Base-by-base conservation (phyloP, 2,888 invertebrate genomes). In the Eristalis tenax region DNA sequence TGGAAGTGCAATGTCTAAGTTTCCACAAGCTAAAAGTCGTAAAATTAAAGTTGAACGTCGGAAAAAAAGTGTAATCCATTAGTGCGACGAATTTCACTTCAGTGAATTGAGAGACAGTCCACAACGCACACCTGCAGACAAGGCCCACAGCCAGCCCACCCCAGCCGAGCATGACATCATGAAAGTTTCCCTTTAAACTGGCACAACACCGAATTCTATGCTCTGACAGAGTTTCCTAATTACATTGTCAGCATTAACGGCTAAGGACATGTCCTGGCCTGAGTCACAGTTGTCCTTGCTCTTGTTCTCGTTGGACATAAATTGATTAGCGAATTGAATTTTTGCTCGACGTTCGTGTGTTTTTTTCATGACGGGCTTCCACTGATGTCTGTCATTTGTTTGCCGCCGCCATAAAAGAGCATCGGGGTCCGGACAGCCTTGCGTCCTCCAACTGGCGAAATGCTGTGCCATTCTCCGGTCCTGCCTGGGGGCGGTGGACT, bases 241-340 rank as follows among this genome's bases (percentile, higher is more conserved):
- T 87, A 87, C 76, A 83, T 87, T 87, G 83, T 76, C 87, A 83
- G 73, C 75, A 83, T 80, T 83, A 83, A 83, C 83, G 74, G 70
- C 40, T 71, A 69, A 65, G 76, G 74, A 26, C 69, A 63, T 35
- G 74, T 75, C 57, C n/a, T 57, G 10, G 23, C 32, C 56, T 8
- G 35, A 68, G 68, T 77, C 68, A 15, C 57, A 64, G 69, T 77
- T 74, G 56, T 82, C 57, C 38, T 74, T 50, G 70, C 23, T 22
- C 38, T 73, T 43, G 66, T 38, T 18, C 63, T 78, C 69, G 65
- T 76, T 76, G 87, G 83, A 79, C 83, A 80, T 87, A 87, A 87
- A 87, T 83, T 87, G 87, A 87, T 87, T 87, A 87, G 87, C 73
- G 83, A 80, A 87, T 76, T 83, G 87, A 83, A 76, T 87, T 87